A percentile compares a stretch with the other conserved stretches of the same genome.
Evolutionary conservation across 2,888 invertebrate species (phyloP).

Genomic region (Tenthredo notha): DNA sequence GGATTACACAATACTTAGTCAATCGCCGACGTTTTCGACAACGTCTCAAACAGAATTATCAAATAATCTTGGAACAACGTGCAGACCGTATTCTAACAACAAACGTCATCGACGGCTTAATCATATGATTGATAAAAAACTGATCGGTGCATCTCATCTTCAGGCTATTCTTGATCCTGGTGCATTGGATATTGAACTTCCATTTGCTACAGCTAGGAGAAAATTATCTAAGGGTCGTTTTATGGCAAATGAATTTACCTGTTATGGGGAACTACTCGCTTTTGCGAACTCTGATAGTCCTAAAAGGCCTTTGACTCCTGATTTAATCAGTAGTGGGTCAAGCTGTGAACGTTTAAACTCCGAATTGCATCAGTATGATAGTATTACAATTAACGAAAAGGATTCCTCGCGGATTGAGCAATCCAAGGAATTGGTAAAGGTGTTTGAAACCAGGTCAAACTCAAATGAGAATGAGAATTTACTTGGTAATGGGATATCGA

Average conservation of each 20-base stretch:
- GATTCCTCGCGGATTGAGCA: background rate
- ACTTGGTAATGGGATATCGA: constrained; percentile 67
- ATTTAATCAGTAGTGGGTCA: constrained; percentile 61
- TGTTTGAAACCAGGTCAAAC: constrained; percentile 57
- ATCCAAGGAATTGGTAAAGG: constrained; percentile 59
- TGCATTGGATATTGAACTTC: constrained; percentile 59
- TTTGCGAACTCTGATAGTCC: constrained; percentile 56
- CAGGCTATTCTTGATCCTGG: constrained; percentile 60
- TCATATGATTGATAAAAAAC: constrained; percentile 59
- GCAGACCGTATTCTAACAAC: constrained; percentile 51
- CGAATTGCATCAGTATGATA: background rate
- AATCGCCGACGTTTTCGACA: constrained; percentile 59
- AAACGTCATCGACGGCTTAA: constrained; percentile 58
- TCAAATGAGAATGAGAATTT: constrained; percentile 58
- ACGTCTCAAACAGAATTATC: constrained; percentile 46
- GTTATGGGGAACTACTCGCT: background rate
- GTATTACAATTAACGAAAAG: background rate
- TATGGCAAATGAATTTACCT: background rate
- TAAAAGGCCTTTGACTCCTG: constrained; percentile 55
- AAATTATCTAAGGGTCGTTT: background rate
- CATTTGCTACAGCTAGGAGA: constrained; percentile 46
- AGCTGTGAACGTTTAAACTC: constrained; percentile 59
- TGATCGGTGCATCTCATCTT: constrained; percentile 60
- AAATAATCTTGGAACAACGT: background rate
- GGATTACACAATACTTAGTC: constrained; percentile 71